Evolutionary conservation across 1,140 invertebrate genomes (phyloP).

Genomic region (Pantala flavescens): DNA sequence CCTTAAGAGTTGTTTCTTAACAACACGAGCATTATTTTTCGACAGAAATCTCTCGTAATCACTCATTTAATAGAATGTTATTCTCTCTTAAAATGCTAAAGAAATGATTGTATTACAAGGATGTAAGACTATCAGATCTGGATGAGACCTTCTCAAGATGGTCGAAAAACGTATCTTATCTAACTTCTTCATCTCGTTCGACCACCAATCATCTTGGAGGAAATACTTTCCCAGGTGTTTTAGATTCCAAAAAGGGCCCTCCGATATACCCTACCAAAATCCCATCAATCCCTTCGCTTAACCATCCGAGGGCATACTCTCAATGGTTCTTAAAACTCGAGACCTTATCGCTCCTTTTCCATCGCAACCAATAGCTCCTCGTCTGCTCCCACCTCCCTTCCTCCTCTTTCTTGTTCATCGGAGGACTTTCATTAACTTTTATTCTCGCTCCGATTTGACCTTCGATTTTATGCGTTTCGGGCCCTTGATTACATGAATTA

Average conservation of each 20-base stretch:
- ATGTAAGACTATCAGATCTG: too few relatives aligned
- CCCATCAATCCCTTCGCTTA: neutral
- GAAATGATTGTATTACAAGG: too few relatives aligned
- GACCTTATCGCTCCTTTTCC: neutral
- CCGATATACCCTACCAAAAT: neutral
- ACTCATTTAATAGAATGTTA: too few relatives aligned
- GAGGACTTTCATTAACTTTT: neutral
- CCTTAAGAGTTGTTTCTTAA: too few relatives aligned
- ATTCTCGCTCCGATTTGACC: slow-evolving; percentile 8
- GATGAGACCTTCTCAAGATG: too few relatives aligned
- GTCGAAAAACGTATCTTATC: too few relatives aligned
- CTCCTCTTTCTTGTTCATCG: neutral
- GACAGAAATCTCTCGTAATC: too few relatives aligned
- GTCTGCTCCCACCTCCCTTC: neutral
- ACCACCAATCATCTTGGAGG: too few relatives aligned
- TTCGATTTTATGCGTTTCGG: slow-evolving; percentile 1
- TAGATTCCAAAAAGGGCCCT: neutral
- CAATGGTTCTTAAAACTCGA: neutral
- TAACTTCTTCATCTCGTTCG: too few relatives aligned
- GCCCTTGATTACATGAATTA: slow-evolving; percentile 9
- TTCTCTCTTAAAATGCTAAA: too few relatives aligned
- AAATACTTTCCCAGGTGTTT: neutral
- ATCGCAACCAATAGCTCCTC: neutral
- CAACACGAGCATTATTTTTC: too few relatives aligned
- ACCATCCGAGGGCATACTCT: neutral